Base-by-base conservation (phyloP, 2,888 invertebrate genomes). In the Ametastegia equiseti region DNA sequence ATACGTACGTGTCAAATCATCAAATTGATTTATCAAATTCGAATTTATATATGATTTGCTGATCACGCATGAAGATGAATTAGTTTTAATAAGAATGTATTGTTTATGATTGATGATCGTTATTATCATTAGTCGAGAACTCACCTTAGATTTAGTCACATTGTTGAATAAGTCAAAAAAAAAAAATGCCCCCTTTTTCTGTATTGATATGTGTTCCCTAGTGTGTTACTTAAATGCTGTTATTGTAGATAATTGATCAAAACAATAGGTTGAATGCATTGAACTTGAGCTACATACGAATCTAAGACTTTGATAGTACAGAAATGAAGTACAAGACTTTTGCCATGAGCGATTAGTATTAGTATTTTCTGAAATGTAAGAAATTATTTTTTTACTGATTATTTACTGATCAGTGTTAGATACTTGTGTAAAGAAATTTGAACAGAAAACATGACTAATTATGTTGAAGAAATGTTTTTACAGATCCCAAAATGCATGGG, bases 181-280 rank as follows among this genome's bases (percentile, higher is more conserved):
- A 60, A 60, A 60, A 60, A 27, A 27, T 27, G 23, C 27, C 0
- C 33, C 33, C 15, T 69, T 45, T n/a, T 47, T 30, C 13, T 50
- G 30, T 30, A 73, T 73, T 73, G 73, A 73, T 50, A 54, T 23
- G 54, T 36, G 75, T 54, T 75, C 54, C 13, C 39, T 75, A n/a
- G n/a, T n/a, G 50, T 45, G 54, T 54, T 33, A 54, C 54, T 54
- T 69, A 30, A 15, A 30, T 71, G 71, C 47, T 47, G 45, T 54
- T 54, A 54, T 54, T 54, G 50, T 75, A 54, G 33, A 45, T 33
- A 75, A 75, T 75, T 6, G 27, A 19, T 71, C 23, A 75, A 54
- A 75, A 75, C 39, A 23, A 5, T n/a, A 13, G 69, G 19, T 15
- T 19, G 69, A 69, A 23, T 19, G 69, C n/a, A n/a, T 45, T 47